Evolutionary conservation across 64 coral and sea anemone species (phyloP), one percentile per base, ranked within the genome.

Genomic region (Montipora cactus): DNA sequence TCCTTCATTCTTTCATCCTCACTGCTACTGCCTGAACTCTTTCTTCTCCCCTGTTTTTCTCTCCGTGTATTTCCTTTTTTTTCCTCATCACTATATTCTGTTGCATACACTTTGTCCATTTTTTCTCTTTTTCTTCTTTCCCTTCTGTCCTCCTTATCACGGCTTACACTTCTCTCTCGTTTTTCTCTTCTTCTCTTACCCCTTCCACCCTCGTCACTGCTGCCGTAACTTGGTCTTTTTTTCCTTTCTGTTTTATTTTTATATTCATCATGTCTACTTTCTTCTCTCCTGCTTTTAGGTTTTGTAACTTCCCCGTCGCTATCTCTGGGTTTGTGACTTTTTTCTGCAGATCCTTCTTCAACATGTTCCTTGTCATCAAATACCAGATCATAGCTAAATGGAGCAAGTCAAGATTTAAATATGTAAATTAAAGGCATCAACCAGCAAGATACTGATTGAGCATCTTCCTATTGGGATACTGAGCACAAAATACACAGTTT

Each of bases 381-480:
- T 37, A 96, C 95, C 14, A 96, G 49, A 74, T 94, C 93, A 51
- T 96, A 96, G 72, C 91, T 96, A 59, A n/a, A 2, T 74, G 18
- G 3, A 18, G 20, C 12, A 67, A 59, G 62, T 70, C 50, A 61
- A 67, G 83, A 75, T 47, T 76, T 68, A 74, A 13, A 46, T 10
- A 55, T 55, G 5, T 55, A 55, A 55, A 55, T 7, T 7, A 55
- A 55, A 55, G 10, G 10, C 52, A 55, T 7, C 5, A 55, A 55
- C 52, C 6, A 7, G 52, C 52, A 55, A 10, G 3, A 7, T 5
- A 55, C 6, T 55, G 6, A 55, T 37, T 37, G 37, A 37, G 37
- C 37, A 2, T 37, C 37, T 37, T 37, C 37, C 37, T 37, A 37
- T 37, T 37, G 37, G 37, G 37, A 37, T 37, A 37, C 37, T 37